Evolutionary conservation across 2,888 invertebrate genomes (phyloP).

Genomic region (Ornithoptera alexandrae): DNA sequence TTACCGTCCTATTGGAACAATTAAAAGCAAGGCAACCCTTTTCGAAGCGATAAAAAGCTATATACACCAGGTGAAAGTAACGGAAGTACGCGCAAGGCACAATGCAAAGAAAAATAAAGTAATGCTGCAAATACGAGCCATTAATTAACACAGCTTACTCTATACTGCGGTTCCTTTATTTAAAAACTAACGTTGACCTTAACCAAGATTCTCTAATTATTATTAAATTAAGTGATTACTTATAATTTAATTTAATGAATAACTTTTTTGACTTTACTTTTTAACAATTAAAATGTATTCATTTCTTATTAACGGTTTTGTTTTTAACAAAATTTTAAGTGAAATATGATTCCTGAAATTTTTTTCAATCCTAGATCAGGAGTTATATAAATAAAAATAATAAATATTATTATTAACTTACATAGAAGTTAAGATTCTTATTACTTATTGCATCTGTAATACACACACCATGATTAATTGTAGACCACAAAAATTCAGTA

Average conservation of each 20-base stretch:
- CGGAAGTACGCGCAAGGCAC: conserved; percentile 16
- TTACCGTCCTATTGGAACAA: background rate
- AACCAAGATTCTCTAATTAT: background rate
- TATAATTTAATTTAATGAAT: background rate
- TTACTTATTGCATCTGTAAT: too few species aligned
- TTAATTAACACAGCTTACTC: conserved; percentile 28
- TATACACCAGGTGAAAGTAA: conserved; percentile 29
- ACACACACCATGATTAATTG: too few species aligned
- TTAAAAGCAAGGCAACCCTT: conserved; percentile 14
- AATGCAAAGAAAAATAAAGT: conserved; percentile 10
- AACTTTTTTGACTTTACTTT: background rate
- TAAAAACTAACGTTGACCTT: background rate
- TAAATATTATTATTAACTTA: too few species aligned
- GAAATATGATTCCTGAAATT: too few species aligned
- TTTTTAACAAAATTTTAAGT: too few species aligned
- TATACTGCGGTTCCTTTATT: conserved; percentile 3
- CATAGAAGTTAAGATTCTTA: too few species aligned
- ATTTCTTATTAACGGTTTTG: background rate
- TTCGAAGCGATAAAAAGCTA: conserved; percentile 19
- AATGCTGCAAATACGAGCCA: conserved; percentile 25
- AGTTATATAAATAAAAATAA: too few species aligned
- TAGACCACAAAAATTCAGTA: too few species aligned
- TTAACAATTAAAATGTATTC: background rate
- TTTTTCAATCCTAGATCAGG: too few species aligned
- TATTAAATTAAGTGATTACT: background rate